Base-by-base conservation (phyloP, 2,113 vertebrate species). In the Cryptoleucopteryx plumbea region DNA sequence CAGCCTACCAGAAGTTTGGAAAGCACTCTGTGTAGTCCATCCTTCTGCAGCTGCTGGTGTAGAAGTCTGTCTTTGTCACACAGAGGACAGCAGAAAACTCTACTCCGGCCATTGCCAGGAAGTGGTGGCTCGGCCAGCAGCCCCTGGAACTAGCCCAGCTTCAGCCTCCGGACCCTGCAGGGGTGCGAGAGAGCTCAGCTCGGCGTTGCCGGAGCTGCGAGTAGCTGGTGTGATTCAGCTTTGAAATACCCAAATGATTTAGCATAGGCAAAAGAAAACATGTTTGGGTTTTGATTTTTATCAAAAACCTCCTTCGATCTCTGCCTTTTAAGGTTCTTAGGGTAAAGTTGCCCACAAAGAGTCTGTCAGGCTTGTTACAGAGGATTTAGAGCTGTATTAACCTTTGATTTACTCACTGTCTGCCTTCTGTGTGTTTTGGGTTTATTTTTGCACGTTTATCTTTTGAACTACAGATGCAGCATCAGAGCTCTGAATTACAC, bases 391-490 rank as follows among this genome's bases (percentile, higher is more conserved):
- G 87, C 62, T 36, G 48, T 65, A 45, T 82, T 95, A 91, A 93
- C 93, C 84, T 96, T 90, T 91, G 73, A 91, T 95, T 87, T 93
- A 40, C 79, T 92, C 3, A 0, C 52, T 68, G 47, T 52, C 77
- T 94, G 86, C 88, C 75, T 92, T 90, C 52, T 79, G 29, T 93
- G 68, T 84, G 70, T 75, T 91, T 90, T 62, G 82, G 75, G 88
- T 87, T 96, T 78, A 36, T 87, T 95, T 95, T 88, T 87, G 31
- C 62, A 82, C 56, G 70, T 87, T 96, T 85, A 48, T 94, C 91
- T 91, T 78, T 94, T 89, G 53, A 77, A 94, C 80, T 94, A 47
- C 53, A 79, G 74, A 91, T 82, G 66, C 78, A 45, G 77, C 52
- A 40, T 85, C 68, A 56, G 72, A 88, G 62, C 70, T 93, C 78